phyloP scores from a whole-genome alignment of 2,113 vertebrate species.

The Sebastes schlegelii region DNA sequence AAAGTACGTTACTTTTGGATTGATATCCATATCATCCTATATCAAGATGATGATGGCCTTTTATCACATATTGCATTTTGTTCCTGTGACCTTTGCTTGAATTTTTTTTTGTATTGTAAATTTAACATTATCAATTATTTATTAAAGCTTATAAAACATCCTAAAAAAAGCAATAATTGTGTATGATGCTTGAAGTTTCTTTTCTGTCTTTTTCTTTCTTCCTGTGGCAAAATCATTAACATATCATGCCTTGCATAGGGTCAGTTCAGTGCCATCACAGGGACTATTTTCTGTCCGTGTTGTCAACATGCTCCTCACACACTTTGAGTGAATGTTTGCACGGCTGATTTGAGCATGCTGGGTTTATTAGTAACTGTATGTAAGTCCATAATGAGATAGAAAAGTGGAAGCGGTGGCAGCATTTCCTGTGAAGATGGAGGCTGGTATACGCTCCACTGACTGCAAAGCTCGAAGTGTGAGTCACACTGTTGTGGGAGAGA shows the following conservation, averaged over 20 bases:
- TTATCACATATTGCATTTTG: not conserved
- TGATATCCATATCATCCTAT: not conserved
- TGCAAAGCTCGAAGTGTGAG: slow-evolving; percentile 57
- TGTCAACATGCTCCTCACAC: slow-evolving; percentile 32
- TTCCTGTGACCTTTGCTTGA: not conserved
- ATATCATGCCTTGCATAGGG: not conserved
- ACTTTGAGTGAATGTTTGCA: slow-evolving; percentile 40
- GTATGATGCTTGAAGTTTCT: not conserved
- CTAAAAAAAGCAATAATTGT: not conserved
- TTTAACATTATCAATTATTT: not conserved
- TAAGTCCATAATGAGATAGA: slow-evolving; percentile 61
- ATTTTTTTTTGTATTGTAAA: not conserved
- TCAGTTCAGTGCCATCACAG: slow-evolving; percentile 24
- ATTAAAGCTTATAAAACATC: not conserved
- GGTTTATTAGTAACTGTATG: slow-evolving; percentile 59
- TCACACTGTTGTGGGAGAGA: slow-evolving; percentile 61
- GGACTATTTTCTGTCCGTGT: slow-evolving; percentile 22
- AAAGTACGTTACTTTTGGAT: too few species aligned
- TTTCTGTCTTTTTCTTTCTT: slow-evolving; percentile 7
- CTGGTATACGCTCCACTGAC: slow-evolving; percentile 65
- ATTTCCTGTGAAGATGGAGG: slow-evolving; percentile 73
- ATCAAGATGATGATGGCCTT: not conserved
- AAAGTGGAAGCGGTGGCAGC: slow-evolving; percentile 53
- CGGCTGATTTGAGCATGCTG: slow-evolving; percentile 57
- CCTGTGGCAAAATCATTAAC: slow-evolving; percentile 27